These are phyloP conservation scores for Chaitophorus viminalis DNA, from an alignment of 2,888 invertebrate species.

Conservation along the genomic window DNA sequence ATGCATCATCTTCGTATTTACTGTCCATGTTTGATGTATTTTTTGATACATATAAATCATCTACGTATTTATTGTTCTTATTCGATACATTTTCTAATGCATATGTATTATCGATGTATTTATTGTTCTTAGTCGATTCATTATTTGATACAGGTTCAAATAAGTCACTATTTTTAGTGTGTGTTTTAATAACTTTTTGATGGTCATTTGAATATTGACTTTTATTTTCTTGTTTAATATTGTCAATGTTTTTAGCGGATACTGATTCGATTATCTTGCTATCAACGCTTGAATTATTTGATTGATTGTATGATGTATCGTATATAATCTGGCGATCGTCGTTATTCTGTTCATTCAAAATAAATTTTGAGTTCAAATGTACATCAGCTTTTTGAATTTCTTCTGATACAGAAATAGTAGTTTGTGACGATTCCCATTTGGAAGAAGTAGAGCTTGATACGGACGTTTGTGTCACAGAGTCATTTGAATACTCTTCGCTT, in stretches of 20 bases:
- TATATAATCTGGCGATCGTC: background rate
- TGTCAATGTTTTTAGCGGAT: background rate
- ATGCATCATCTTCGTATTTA: background rate
- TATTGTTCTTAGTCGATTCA: background rate
- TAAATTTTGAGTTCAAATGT: constrained; percentile 7
- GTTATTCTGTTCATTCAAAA: constrained; percentile 13
- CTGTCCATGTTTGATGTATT: background rate
- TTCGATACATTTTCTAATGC: constrained; percentile 21
- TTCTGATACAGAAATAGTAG: constrained; percentile 44
- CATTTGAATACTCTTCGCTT: constrained; percentile 15
- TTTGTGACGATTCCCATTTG: constrained; percentile 41
- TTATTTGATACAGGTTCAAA: constrained; percentile 17
- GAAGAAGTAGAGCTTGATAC: constrained; percentile 24
- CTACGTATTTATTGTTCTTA: background rate
- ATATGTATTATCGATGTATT: background rate
- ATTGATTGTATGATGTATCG: constrained; percentile 4
- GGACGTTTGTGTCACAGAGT: constrained; percentile 6
- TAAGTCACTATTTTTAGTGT: background rate
- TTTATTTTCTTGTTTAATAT: constrained; percentile 12
- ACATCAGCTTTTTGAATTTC: constrained; percentile 37
- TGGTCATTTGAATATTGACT: background rate
- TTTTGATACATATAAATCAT: constrained; percentile 11
- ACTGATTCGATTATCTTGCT: background rate
- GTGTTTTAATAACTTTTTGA: background rate
- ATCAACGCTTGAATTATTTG: background rate